Conservation (phyloP, 1,140 invertebrate species). For the Phthorimaea operculella region DNA sequence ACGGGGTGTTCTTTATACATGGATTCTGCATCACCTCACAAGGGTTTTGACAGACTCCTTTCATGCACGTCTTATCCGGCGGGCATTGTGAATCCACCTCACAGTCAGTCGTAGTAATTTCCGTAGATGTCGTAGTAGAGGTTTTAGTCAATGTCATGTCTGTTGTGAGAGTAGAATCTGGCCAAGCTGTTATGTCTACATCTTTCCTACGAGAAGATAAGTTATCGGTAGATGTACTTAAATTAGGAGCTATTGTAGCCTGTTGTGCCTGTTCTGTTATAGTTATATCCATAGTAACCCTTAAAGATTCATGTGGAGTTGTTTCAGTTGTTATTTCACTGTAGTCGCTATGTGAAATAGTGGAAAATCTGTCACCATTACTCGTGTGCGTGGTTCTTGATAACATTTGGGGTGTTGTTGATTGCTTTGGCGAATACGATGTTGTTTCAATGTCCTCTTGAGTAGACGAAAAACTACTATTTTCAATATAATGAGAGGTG, state of each 20-base stretch:
- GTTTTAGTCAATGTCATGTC: conserved; percentile 43
- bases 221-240: conserved; percentile 47
- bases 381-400: no score
- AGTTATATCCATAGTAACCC: background rate
- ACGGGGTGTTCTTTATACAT: conserved; percentile 77
- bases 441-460: no score
- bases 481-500: no score
- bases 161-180: conserved; percentile 45
- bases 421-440: no score
- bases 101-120: conserved; percentile 63
- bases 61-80: conserved; percentile 73
- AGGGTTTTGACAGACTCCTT: conserved; percentile 78
- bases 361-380: no score
- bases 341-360: no score
- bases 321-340: no score
- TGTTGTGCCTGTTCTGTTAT: background rate
- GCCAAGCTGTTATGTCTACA: conserved; percentile 58
- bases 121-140: conserved; percentile 38
- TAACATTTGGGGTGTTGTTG: no score
- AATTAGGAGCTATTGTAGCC: background rate
- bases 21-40: conserved; percentile 70
- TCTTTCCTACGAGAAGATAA: conserved; percentile 53
- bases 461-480: no score
- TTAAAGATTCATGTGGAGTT: no score
- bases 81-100: conserved; percentile 75